Conservation (phyloP, 2,113 vertebrate species). For the Petromus typicus region DNA sequence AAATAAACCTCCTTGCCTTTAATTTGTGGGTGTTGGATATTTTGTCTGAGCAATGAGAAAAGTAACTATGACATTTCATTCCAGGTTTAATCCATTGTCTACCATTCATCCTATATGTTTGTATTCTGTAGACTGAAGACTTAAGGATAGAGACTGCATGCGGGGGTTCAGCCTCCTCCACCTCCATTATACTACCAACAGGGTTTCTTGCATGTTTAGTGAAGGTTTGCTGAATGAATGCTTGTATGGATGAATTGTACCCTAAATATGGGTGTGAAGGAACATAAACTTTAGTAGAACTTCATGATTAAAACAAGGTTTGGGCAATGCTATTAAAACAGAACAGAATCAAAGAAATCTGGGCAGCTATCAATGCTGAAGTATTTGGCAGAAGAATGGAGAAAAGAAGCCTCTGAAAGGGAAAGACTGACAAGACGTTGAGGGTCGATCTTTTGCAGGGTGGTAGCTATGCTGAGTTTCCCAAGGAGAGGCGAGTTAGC, state of each 20-base stretch:
- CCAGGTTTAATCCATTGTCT: not conserved
- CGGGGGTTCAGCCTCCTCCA: not conserved
- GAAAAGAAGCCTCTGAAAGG: not conserved
- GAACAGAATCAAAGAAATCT: not conserved
- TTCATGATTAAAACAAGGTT: not conserved
- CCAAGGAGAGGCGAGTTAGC: too few relatives aligned
- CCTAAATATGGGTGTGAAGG: not conserved
- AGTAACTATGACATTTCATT: not conserved
- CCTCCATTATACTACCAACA: not conserved
- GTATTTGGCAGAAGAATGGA: not conserved
- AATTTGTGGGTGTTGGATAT: not conserved
- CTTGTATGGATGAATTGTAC: not conserved
- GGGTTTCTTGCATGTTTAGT: not conserved
- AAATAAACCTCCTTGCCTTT: not conserved
- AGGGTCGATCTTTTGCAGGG: not conserved
- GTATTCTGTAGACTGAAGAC: not conserved
- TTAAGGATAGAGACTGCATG: not conserved
- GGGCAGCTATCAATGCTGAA: not conserved
- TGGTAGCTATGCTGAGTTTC: not conserved
- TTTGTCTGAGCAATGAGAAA: not conserved
- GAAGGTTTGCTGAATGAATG: not conserved
- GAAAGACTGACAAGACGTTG: not conserved
- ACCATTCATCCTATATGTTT: not conserved
- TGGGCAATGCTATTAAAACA: not conserved
- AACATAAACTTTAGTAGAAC: not conserved